These are phyloP conservation scores for Ceratina japonica DNA, from an alignment of 1,140 invertebrate genomes.

Conservation along the genomic window DNA sequence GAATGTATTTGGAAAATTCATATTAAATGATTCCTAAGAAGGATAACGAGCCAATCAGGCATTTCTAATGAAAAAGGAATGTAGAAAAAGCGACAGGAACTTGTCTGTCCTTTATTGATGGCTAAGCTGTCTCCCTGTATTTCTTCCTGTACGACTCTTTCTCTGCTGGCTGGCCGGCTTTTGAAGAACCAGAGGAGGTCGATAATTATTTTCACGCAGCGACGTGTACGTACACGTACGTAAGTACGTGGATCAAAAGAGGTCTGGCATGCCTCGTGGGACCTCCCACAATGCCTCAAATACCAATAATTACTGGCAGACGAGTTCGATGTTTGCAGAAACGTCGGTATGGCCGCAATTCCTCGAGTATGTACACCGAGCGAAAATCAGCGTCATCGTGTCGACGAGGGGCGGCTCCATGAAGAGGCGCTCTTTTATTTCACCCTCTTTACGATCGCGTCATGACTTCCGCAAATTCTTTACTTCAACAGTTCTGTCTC, in stretches of 20 bases:
- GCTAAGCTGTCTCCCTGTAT: background rate
- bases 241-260: slow-evolving; percentile 49
- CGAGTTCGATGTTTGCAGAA: slow-evolving; percentile 63
- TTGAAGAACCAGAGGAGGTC: slow-evolving; percentile 52
- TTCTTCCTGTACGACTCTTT: background rate
- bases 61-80: slow-evolving; percentile 53
- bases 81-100: slow-evolving; percentile 40
- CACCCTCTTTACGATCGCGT: slow-evolving; percentile 18
- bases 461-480: slow-evolving; percentile 40
- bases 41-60: background rate
- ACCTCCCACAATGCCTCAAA: slow-evolving; percentile 63
- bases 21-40: background rate
- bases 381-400: slow-evolving; percentile 40
- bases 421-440: background rate
- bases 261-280: slow-evolving; percentile 57
- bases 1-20: too few species aligned
- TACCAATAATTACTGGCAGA: slow-evolving; percentile 61
- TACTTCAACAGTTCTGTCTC: too few species aligned
- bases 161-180: background rate
- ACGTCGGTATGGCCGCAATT: slow-evolving; percentile 48
- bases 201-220: slow-evolving; percentile 70
- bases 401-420: slow-evolving; percentile 10
- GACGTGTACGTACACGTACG: slow-evolving; percentile 30
- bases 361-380: slow-evolving; percentile 33
- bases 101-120: slow-evolving; percentile 49